Base-by-base conservation (phyloP, 2,888 invertebrate genomes). In the Neoitamus cyanurus region DNA sequence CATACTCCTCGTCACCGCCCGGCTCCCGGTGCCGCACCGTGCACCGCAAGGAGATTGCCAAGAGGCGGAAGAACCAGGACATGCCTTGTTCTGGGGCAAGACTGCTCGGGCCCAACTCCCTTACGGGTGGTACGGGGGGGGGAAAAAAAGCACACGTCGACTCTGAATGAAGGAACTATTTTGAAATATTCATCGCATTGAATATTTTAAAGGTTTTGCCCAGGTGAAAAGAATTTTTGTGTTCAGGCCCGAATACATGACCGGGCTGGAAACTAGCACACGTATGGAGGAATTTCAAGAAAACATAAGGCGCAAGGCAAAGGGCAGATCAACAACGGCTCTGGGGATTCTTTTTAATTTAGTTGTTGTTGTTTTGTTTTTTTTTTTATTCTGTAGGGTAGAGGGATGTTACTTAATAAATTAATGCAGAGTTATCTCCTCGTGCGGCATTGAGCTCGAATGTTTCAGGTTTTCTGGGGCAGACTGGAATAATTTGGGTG, bases 121-220 rank as follows among this genome's bases (percentile, higher is more conserved):
- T 70, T 68, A 46, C 7, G 83, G 58, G 48, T 15, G 68, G 75
- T 34, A 34, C 28, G 7, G 30, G 46, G 25, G 34, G 31, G 68
- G 30, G 69, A 30, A 78, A 69, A 78, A 58, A 69, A 70, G 75
- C 30, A 25, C 69, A 58, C 36, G 28, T 77, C 69, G 83, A 85
- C 70, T 69, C 68, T 25, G 85, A 48, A 85, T 77, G 77, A 83
- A 85, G 78, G 69, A 70, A 83, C 72, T 77, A 78, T 78, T 42
- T 42, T 78, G 70, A 78, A 84, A 84, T 48, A 84, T 82, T 84
- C 82, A 82, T 84, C 84, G 73, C 72, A 58, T 82, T 80, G 84
- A 84, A 84, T 84, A 84, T 84, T 84, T 84, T 82, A 82, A 25
- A 82, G 82, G 82, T 82, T 82, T 70, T 48, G 58, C 37, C 69